Evolutionary conservation across 2,797 vertebrate genomes (phyloP), one percentile per base, ranked within the genome.

Genomic region (Xyrichtys novacula): DNA sequence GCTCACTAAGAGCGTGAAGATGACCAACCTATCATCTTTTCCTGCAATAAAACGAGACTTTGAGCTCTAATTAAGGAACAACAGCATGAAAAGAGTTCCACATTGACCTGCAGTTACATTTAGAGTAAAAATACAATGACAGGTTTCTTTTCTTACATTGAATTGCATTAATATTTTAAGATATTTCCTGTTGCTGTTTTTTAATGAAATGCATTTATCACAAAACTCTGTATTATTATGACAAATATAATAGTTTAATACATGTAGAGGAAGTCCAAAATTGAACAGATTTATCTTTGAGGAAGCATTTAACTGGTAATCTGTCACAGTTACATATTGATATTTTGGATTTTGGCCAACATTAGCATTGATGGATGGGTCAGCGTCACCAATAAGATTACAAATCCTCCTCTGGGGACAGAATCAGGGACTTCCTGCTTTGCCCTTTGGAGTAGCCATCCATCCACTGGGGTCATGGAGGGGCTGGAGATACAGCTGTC

Each of bases 311-410:
- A 14, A 34, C 34, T 23, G 7, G 3, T n/a, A 43, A 36, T 50
- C 36, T 44, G 14, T 4, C 34, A n/a, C n/a, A 31, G 16, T 50
- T 23, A 10, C 15, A 11, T 22, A 38, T 38, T 22, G 56, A 53
- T 59, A 6, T 46, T 32, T 44, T 10, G 8, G 14, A 39, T 32
- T 2, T 49, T 5, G 15, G n/a, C 15, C 34, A 19, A 23, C n/a
- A 36, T 14, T 15, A 6, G 9, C n/a, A 19, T 2, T 7, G 48
- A 10, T 39, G n/a, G 48, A 54, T 10, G 23, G 39, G 43, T 56
- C 43, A 20, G 40, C 40, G 44, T 57, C 36, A 56, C 17, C 8
- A 29, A 36, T 23, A 16, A 26, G 22, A 53, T 43, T 19, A 60
- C 0, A 14, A 28, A 23, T 69, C 48, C 12, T 50, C 36, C 20